phyloP scores from a whole-genome alignment of 2,113 vertebrate genomes.

The Osmerus eperlanus region DNA sequence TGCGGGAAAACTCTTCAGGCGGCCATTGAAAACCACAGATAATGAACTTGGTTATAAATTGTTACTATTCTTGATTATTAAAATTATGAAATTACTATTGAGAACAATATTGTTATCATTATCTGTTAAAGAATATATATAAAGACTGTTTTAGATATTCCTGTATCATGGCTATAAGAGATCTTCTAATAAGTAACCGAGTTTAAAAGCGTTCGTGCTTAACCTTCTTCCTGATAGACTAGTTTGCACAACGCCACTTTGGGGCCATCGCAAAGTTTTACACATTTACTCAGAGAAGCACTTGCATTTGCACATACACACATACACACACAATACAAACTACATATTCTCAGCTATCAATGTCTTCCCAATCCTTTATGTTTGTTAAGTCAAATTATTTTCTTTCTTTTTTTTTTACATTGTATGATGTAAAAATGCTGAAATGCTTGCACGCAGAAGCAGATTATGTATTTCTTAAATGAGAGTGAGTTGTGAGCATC shows the following conservation, averaged over 20 bases:
- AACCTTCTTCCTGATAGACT: conserved; percentile 29
- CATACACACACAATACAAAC: no score
- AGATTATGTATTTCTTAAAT: conserved; percentile 22
- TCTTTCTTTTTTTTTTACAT: no score
- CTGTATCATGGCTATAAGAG: conserved; percentile 63
- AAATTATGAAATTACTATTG: conserved; percentile 40
- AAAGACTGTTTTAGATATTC: conserved; percentile 71
- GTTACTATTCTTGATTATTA: conserved; percentile 60
- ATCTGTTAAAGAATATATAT: conserved; percentile 67
- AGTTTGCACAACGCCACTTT: conserved; percentile 63
- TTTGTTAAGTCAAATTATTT: conserved; percentile 36
- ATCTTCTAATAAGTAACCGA: conserved; percentile 54
- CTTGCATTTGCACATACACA: not conserved
- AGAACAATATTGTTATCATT: conserved; percentile 45
- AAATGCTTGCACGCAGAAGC: conserved; percentile 23
- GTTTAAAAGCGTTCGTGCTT: conserved; percentile 26
- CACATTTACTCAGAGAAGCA: conserved; percentile 4
- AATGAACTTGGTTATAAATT: conserved; percentile 52
- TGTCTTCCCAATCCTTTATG: conserved; percentile 62
- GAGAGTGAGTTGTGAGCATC: not conserved
- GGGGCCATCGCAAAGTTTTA: conserved; percentile 42
- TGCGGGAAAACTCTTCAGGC: conserved; percentile 65
- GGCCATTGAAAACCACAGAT: conserved; percentile 34
- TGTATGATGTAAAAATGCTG: no score
- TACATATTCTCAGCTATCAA: conserved; percentile 30